Conservation (phyloP, 2,888 invertebrate genomes). For the Meganola albula region DNA sequence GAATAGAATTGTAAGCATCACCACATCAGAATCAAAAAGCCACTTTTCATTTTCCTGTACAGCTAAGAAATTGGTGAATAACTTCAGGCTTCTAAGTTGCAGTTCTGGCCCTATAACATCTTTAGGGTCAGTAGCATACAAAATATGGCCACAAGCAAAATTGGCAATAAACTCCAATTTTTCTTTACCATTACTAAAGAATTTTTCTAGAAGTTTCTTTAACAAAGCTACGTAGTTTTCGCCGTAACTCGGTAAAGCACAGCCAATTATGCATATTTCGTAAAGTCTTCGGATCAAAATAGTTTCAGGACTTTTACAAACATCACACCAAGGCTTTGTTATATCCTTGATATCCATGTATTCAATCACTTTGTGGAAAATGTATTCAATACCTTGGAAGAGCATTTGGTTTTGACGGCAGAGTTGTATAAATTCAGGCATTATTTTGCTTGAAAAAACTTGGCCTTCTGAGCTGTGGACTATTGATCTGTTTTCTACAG, state of each 20-base stretch:
- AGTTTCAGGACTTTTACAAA: conserved; percentile 51
- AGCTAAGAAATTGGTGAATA: conserved; percentile 48
- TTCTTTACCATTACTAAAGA: conserved; percentile 56
- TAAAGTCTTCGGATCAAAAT: conserved; percentile 60
- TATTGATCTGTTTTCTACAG: conserved; percentile 54
- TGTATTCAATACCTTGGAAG: conserved; percentile 75
- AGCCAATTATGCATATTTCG: conserved; percentile 70
- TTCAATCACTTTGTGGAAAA: conserved; percentile 67
- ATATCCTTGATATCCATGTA: conserved; percentile 59
- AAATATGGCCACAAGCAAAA: conserved; percentile 69
- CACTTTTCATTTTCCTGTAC: conserved; percentile 44
- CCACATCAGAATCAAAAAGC: conserved; percentile 61
- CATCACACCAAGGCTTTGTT: conserved; percentile 62
- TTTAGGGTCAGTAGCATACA: conserved; percentile 58
- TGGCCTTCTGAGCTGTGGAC: conserved; percentile 42
- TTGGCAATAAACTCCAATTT: conserved; percentile 78
- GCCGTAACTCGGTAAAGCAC: conserved; percentile 52
- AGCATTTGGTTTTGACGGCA: conserved; percentile 68
- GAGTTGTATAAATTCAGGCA: conserved; percentile 48
- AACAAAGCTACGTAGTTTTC: conserved; percentile 55
- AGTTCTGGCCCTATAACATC: conserved; percentile 66
- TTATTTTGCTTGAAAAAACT: conserved; percentile 42
- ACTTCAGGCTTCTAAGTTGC: conserved; percentile 71
- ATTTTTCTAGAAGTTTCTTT: conserved; percentile 61
- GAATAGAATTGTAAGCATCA: conserved; percentile 76